Evolutionary conservation across 1,140 invertebrate genomes (phyloP).

Genomic region (Geopemphigus sp.): DNA sequence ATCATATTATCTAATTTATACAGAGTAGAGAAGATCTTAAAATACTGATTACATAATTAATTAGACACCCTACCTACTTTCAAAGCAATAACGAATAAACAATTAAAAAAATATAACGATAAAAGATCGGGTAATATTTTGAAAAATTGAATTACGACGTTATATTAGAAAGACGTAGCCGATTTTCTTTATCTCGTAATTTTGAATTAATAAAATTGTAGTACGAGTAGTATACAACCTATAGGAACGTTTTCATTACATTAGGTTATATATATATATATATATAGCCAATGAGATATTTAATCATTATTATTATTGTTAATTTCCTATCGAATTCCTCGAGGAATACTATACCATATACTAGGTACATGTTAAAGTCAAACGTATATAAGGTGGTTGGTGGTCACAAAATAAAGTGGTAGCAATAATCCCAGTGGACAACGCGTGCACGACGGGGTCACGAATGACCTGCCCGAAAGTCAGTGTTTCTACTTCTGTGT

Average conservation of each 20-base stretch:
- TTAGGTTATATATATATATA: too few relatives aligned
- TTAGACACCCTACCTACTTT: not conserved
- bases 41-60: conserved; percentile 1
- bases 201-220: conserved; percentile 9
- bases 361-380: not conserved
- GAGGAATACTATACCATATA: not conserved
- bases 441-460: conserved; percentile 19
- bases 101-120: too few relatives aligned
- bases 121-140: too few relatives aligned
- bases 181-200: too few relatives aligned
- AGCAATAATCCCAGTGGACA: conserved; percentile 1
- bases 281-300: not conserved
- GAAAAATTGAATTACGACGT: too few relatives aligned
- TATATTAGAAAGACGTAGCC: too few relatives aligned
- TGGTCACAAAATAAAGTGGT: not conserved
- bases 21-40: not conserved
- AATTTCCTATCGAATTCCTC: not conserved
- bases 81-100: too few relatives aligned
- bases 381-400: not conserved
- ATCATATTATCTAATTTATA: not conserved
- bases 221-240: too few relatives aligned
- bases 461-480: conserved; percentile 6
- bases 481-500: not conserved
- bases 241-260: too few relatives aligned
- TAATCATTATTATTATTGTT: not conserved